Evolutionary conservation across 1,140 invertebrate genomes (phyloP), one percentile per base, ranked within the genome.

Genomic region (Leptinotarsa lineolata): DNA sequence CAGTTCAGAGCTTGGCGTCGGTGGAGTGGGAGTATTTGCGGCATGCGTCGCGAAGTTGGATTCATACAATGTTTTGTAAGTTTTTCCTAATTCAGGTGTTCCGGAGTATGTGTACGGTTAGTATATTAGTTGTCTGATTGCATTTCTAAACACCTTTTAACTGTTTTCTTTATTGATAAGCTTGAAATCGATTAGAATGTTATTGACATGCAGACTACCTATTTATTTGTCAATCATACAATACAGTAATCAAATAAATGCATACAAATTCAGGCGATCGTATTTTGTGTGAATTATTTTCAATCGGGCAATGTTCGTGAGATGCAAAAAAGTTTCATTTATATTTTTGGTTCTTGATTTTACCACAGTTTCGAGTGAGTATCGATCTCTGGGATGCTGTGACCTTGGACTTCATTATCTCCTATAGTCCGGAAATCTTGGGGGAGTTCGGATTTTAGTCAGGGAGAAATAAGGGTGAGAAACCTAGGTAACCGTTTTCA

Each of bases 371-470:
- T 60, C 20, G 22, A 59, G 68, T 46, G 46, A 69, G 24, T 69
- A 69, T 69, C 68, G 68, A 69, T 69, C 68, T 69, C 11, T n/a
- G 45, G 68, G 68, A 69, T 59, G 68, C 68, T 69, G 68, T 59
- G 68, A 69, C 68, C 68, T 69, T 69, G 68, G 39, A 69, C 68
- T 69, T 69, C 20, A 48, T 69, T 69, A 69, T 69, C 68, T 59
- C 68, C 1, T 69, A 16, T 69, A 21, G 16, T 59, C 22, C 54
- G 46, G 20, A 59, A 69, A 22, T 44, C 58, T 24, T 18, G 18
- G 8, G 30, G 16, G 11, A 39, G 22, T 18, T 39, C 22, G 39
- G 30, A 39, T 45, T 24, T 24, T 13, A 24, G 64, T 39, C 2
- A 66, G 61, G 61, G 11, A 64, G 61, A 22, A 16, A 22, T 22